Evolutionary conservation across 2,888 invertebrate species (phyloP), one percentile per base, ranked within the genome.

Genomic region (Rapana venosa): DNA sequence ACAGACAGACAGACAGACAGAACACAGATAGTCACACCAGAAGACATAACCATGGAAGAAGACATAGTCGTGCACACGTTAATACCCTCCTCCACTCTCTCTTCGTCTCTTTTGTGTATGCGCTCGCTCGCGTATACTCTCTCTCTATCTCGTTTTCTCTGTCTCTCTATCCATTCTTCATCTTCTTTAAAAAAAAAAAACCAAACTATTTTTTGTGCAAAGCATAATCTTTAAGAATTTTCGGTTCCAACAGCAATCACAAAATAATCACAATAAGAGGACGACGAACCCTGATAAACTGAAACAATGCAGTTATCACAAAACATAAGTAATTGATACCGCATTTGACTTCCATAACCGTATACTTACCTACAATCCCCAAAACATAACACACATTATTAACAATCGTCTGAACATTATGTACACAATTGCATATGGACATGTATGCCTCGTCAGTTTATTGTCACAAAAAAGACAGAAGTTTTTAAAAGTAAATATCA

Each of bases 211-310:
- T 26, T 13, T 70, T 70, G 26, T 15, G 77, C 77, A 77, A 77
- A 77, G 77, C 77, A 77, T 81, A 35, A 35, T 35, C 79, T 35
- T 35, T 35, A 81, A 32, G 35, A 81, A 81, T 32, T 81, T 81
- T 81, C 35, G 79, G 79, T 32, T 32, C 79, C 35, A 81, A 15
- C 35, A 35, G 79, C 79, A 81, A 81, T 32, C 30, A 17, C 20
- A 32, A 13, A 81, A 35, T 8, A 32, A 32, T 11, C 17, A 81
- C 30, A 30, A 77, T n/a, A 30, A 13, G 5, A 81, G 32, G 32
- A 35, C 32, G 20, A 35, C 17, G 35, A 32, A 35, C 17, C 30
- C 79, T 13, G 32, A 30, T 74, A 11, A 30, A 74, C 11, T 2
- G 1, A 5, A 22, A 26, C 13, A 15, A 77, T n/a, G 8, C 6